Conservation (phyloP, 2,113 vertebrate species). For the Psammodynastes pulverulentus region DNA sequence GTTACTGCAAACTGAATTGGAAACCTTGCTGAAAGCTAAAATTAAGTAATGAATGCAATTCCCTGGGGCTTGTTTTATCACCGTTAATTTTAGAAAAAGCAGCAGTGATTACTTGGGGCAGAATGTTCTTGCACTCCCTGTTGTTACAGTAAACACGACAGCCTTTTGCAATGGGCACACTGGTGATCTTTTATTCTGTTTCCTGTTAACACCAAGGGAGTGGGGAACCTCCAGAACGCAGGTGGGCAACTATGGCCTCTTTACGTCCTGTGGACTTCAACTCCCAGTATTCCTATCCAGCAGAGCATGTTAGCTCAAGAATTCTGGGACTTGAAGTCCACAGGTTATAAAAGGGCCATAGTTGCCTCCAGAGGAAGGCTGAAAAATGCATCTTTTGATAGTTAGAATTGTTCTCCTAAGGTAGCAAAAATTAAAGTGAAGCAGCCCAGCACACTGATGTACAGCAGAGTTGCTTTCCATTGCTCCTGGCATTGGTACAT, state of each 20-base stretch:
- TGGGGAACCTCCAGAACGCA: not conserved
- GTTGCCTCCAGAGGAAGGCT: not conserved
- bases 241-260: not conserved
- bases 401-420: not conserved
- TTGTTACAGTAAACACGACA: constrained; percentile 46
- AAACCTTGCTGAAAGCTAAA: constrained; percentile 24
- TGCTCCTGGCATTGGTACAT: not conserved
- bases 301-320: not conserved
- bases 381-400: not conserved
- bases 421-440: not conserved
- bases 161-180: constrained; percentile 45
- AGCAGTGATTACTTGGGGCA: constrained; percentile 32
- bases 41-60: constrained; percentile 21
- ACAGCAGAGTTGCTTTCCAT: not conserved
- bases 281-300: not conserved
- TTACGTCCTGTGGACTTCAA: not conserved
- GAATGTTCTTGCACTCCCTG: not conserved
- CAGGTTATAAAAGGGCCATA: not conserved
- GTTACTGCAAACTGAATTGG: not conserved
- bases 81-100: constrained; percentile 3
- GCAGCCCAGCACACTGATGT: not conserved
- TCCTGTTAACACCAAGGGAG: constrained; percentile 34
- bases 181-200: constrained; percentile 27
- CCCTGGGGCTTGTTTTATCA: constrained; percentile 26
- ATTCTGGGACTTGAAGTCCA: not conserved